Evolutionary conservation across 2,888 invertebrate genomes (phyloP), one percentile per base, ranked within the genome.

Genomic region (Pterostichus madidus): DNA sequence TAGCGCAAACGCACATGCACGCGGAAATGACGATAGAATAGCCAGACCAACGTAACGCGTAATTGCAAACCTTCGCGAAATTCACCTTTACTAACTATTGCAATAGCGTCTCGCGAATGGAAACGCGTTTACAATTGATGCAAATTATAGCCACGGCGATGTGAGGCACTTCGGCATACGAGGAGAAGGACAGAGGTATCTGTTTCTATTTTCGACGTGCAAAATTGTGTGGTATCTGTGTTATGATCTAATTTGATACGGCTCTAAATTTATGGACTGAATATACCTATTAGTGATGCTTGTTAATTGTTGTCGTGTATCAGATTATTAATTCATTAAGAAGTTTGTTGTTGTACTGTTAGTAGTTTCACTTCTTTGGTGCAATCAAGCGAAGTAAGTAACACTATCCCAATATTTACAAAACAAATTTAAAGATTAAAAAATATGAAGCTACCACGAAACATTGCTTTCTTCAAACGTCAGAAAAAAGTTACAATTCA

Each of bases 51-150:
- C 46, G 44, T 24, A 71, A 46, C 44, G 71, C 46, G 39, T 71
- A 71, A 44, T 46, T 44, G 46, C 13, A 44, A 59, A 31, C 17
- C 4, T 46, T 39, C 7, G 39, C 71, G 13, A 71, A 5, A 39
- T 15, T 44, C 71, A 24, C 44, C 44, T 49, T 15, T 71, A 71
- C 10, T 11, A 13, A 5, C 7, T 1, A 32, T 3, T 52, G 75
- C 75, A 52, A 24, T 49, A 17, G 17, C n/a, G 10, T 10, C n/a
- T 49, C 10, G 31, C 49, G 71, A 10, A 5, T 11, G 24, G 13
- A 35, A 64, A 46, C 75, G 17, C 75, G 13, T 31, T 52, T 52
- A 75, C 75, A 75, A 75, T 75, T 75, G 75, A 75, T 75, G 75
- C 75, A 52, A 75, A 75, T 75, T 75, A 75, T 52, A 52, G 31